These are phyloP conservation scores for Parauchenoglanis ngamensis DNA, from an alignment of 2,797 vertebrate species.

Conservation along the genomic window DNA sequence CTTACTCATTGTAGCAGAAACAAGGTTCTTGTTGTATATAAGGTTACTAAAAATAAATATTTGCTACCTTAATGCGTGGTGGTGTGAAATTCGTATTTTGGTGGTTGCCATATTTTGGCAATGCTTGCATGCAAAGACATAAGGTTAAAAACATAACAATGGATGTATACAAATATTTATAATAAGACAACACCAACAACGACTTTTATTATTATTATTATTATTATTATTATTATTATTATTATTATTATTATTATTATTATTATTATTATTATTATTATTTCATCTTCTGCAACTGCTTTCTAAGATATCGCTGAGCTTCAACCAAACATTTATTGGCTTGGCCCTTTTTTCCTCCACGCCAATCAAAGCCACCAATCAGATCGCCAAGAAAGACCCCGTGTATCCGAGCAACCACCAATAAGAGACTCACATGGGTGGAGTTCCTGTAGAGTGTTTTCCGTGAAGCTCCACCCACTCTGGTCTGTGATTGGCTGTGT, in stretches of 20 bases:
- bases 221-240: slow-evolving; percentile 13
- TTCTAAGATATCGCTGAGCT: slow-evolving; percentile 47
- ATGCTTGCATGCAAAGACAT: background rate
- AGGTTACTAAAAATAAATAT: background rate
- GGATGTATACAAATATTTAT: background rate
- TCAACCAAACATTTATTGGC: slow-evolving; percentile 71
- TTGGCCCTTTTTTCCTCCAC: background rate
- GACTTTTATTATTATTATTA: background rate
- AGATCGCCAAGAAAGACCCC: background rate
- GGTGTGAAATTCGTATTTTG: background rate
- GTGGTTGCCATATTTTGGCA: background rate
- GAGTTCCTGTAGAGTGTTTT: slow-evolving; percentile 44
- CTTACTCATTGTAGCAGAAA: background rate
- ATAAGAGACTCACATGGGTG: slow-evolving; percentile 54
- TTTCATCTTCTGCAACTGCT: background rate
- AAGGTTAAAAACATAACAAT: background rate
- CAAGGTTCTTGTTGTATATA: background rate
- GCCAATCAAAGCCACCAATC: slow-evolving; percentile 60
- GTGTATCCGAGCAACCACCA: slow-evolving; percentile 48
- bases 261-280: background rate
- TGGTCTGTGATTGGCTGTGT: slow-evolving; percentile 2
- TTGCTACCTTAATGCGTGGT: background rate
- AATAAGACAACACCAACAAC: background rate
- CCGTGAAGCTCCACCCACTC: background rate
- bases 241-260: background rate